phyloP scores from a whole-genome alignment of 2,888 invertebrate species.

The Adelphocoris suturalis region DNA sequence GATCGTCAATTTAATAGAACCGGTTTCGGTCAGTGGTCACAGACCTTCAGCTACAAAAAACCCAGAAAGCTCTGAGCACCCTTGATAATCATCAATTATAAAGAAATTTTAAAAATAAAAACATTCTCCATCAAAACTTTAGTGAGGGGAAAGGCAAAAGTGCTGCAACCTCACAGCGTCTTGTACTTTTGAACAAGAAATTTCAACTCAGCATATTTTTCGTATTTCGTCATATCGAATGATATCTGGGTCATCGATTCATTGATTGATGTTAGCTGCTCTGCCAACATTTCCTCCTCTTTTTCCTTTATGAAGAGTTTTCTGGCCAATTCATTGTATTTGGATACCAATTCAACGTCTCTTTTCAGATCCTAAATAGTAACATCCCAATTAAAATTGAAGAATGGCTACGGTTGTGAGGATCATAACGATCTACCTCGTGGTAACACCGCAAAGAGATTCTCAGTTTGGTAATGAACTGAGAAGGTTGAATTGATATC shows the following conservation, averaged over 20 bases:
- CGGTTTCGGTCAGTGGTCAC: no score
- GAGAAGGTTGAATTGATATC: no score
- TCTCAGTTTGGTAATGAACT: not conserved
- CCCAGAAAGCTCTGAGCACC: no score
- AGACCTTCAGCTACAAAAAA: no score
- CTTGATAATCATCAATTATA: no score
- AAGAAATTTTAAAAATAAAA: no score
- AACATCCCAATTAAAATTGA: slow-evolving; percentile 87
- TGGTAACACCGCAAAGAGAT: not conserved
- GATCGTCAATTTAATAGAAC: no score
- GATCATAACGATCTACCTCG: not conserved
- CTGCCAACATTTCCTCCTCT: slow-evolving; percentile 81
- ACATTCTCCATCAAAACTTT: no score
- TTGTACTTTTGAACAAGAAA: slow-evolving; percentile 49
- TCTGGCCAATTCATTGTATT: slow-evolving; percentile 84
- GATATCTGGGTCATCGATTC: slow-evolving; percentile 76
- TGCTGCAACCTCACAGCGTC: no score
- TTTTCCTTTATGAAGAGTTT: slow-evolving; percentile 82
- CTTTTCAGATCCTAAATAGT: slow-evolving; percentile 86
- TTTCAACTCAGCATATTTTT: slow-evolving; percentile 42
- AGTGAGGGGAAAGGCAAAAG: no score
- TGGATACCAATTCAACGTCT: slow-evolving; percentile 85
- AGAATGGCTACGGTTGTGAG: slow-evolving; percentile 86
- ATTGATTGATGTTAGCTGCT: slow-evolving; percentile 79
- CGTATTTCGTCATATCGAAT: slow-evolving; percentile 51